Base-by-base conservation (phyloP, 1,140 invertebrate species). In the Eubasilissa regina region DNA sequence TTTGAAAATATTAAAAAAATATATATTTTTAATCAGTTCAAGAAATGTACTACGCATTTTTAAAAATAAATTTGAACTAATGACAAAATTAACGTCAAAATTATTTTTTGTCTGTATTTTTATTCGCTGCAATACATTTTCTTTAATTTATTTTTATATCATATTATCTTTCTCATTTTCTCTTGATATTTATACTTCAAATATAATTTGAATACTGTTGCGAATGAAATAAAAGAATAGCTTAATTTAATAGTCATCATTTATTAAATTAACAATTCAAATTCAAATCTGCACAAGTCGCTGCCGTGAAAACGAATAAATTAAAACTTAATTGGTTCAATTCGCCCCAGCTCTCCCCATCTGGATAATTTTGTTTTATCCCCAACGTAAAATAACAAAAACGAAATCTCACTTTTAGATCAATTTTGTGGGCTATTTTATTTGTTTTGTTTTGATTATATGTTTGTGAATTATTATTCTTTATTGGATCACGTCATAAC, bases 181-280 rank as follows among this genome's bases (percentile, higher is more conserved):
- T 51, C n/a, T 12, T 51, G 15, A 21, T 48, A 47, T 68, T 68
- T 68, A 47, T 45, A 35, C 43, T 11, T 48, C 45, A 68, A 68
- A 47, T 6, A 45, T 43, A 11, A 68, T 68, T 68, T 68, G 21
- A 68, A 68, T 68, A 48, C 43, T 15, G 43, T 47, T 68, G 44
- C 44, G n/a, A 68, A n/a, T 12, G 43, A 68, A 12, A 68, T n/a
- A 68, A 47, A 17, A 68, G 45, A 44, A 68, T 47, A 13, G 13
- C 64, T 68, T 73, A 0, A 55, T 55, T 55, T 15, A 12, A 53
- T 25, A 51, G 51, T 53, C 68, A 55, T 73, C 68, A 51, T 73
- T 73, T 48, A 43, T 73, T 73, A n/a, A 73, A 73, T 73, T 73
- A 73, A 73, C 68, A 73, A 73, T 73, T 73, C 68, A 73, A 73